Evolutionary conservation across 2,797 vertebrate species (phyloP).

Genomic region (Ataeniobius toweri): DNA sequence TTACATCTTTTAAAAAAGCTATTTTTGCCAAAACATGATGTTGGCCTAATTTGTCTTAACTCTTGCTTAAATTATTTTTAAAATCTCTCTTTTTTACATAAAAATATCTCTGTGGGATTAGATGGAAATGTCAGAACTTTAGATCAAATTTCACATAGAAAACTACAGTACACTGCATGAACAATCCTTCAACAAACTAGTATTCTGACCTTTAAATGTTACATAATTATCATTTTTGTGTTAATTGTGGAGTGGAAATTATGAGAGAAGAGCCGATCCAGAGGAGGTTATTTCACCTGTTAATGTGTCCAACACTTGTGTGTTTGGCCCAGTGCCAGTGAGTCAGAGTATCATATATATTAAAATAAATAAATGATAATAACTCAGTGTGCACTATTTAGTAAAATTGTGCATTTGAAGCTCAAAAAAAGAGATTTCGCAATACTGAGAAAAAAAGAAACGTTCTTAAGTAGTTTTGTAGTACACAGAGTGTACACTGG

Average conservation of each 20-base stretch:
- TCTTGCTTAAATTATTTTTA: neutral
- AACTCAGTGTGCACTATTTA: neutral
- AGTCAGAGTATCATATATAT: neutral
- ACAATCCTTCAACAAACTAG: neutral
- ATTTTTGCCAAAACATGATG: neutral
- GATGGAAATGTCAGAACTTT: neutral
- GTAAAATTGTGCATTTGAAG: neutral
- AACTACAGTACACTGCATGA: neutral
- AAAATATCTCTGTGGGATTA: neutral
- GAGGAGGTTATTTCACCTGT: neutral
- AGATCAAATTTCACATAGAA: neutral
- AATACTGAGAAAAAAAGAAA: neutral
- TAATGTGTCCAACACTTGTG: neutral
- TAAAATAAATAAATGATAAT: neutral
- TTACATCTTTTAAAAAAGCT: neutral
- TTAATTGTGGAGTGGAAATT: neutral
- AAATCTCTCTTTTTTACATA: neutral
- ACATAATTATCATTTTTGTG: neutral
- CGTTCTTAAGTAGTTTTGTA: neutral
- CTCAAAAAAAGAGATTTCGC: neutral
- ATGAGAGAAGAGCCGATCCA: neutral
- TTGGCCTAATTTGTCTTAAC: neutral
- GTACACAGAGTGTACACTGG: neutral
- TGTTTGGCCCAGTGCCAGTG: neutral
- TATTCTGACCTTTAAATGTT: constrained; percentile 1